Conservation (phyloP, 2,113 vertebrate species). For the Scalopus aquaticus region DNA sequence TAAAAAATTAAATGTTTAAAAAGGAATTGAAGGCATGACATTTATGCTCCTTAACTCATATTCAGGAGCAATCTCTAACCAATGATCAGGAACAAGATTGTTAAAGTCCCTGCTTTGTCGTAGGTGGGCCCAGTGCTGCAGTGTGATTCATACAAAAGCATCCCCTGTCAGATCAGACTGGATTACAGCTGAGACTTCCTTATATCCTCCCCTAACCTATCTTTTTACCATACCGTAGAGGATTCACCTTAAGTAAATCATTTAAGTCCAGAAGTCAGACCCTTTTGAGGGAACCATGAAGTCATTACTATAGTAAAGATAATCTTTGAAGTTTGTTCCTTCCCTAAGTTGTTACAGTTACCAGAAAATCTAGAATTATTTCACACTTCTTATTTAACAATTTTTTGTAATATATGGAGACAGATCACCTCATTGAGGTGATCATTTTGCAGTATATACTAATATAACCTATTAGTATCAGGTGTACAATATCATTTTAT, state of each 20-base stretch:
- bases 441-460: too few relatives aligned
- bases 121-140: not conserved
- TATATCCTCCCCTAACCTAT: not conserved
- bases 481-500: too few relatives aligned
- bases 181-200: not conserved
- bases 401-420: too few relatives aligned
- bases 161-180: not conserved
- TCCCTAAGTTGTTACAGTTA: not conserved
- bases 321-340: not conserved
- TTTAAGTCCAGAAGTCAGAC: not conserved
- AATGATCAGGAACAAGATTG: not conserved
- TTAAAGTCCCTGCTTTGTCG: not conserved
- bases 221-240: not conserved
- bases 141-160: not conserved
- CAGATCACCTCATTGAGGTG: too few relatives aligned
- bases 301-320: not conserved
- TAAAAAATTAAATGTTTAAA: too few relatives aligned
- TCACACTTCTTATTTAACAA: too few relatives aligned
- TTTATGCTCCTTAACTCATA: not conserved
- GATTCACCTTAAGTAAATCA: not conserved
- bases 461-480: too few relatives aligned
- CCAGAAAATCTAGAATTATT: not conserved
- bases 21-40: too few relatives aligned
- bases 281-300: not conserved
- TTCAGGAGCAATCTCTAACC: not conserved